Conservation (phyloP, 2,797 vertebrate genomes). For the Squalus acanthias region DNA sequence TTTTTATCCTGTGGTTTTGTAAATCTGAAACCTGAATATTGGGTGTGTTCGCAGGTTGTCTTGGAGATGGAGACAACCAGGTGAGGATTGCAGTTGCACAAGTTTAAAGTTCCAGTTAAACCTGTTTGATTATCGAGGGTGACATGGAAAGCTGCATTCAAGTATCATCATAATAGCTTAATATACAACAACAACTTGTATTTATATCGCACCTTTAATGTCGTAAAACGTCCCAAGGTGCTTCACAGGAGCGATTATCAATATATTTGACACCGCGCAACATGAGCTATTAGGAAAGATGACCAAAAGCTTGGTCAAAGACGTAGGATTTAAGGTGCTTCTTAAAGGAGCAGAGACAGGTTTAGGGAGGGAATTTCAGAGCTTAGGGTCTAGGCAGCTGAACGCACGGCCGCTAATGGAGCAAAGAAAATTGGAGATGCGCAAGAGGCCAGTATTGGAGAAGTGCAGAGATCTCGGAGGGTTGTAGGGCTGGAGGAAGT, state of each 20-base stretch:
- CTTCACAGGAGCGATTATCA: background rate
- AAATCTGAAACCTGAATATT: background rate
- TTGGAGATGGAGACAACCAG: background rate
- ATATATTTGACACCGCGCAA: background rate
- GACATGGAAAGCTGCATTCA: background rate
- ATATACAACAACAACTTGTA: background rate
- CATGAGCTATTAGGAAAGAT: background rate
- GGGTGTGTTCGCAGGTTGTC: background rate
- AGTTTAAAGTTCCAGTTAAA: background rate
- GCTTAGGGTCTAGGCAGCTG: background rate
- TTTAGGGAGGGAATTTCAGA: background rate
- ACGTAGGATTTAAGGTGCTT: background rate
- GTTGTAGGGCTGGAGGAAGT: background rate
- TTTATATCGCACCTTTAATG: background rate
- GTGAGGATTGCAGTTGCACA: background rate
- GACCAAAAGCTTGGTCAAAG: background rate
- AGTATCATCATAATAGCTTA: background rate
- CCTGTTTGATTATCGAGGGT: background rate
- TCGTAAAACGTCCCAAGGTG: background rate
- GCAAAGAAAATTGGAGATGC: background rate
- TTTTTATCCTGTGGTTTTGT: background rate
- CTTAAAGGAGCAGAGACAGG: background rate
- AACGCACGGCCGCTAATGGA: background rate
- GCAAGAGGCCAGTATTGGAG: background rate
- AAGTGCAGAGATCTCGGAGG: too few relatives aligned